Percentiles rank a stretch among this genome's conserved stretches.
Conservation (phyloP, 2,888 invertebrate species). For the Allophyes oxyacanthae region DNA sequence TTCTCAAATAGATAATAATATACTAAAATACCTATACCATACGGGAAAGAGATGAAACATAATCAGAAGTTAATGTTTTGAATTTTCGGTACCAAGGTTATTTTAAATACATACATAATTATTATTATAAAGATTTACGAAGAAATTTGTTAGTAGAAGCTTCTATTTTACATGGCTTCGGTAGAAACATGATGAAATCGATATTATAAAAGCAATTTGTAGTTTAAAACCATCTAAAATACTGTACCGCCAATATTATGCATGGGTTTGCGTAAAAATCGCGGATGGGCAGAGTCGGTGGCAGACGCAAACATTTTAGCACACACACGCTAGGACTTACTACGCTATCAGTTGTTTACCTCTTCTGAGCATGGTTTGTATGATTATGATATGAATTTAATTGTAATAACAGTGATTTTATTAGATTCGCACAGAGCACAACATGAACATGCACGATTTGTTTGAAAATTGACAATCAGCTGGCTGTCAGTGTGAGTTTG, state of each 20-base stretch:
- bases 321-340: constrained; percentile 37
- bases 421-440: not conserved
- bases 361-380: constrained; percentile 70
- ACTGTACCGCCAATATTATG: constrained; percentile 74
- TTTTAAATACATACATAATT: no score
- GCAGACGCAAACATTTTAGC: constrained; percentile 62
- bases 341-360: constrained; percentile 67
- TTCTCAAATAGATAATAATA: not conserved
- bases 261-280: constrained; percentile 72
- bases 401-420: not conserved
- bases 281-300: constrained; percentile 79
- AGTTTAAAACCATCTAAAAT: constrained; percentile 50
- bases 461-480: no score
- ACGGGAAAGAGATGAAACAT: no score
- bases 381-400: constrained; percentile 5
- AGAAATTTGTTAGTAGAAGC: constrained; percentile 17
- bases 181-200: no score
- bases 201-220: not conserved
- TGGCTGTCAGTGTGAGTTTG: no score
- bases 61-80: no score
- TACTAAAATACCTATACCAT: no score
- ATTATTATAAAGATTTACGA: not conserved
- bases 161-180: not conserved
- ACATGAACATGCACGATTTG: not conserved
- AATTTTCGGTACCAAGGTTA: no score